Evolutionary conservation across 2,797 vertebrate species (phyloP), one percentile per base, ranked within the genome.

Genomic region (Enteromius afrohamiltoni): DNA sequence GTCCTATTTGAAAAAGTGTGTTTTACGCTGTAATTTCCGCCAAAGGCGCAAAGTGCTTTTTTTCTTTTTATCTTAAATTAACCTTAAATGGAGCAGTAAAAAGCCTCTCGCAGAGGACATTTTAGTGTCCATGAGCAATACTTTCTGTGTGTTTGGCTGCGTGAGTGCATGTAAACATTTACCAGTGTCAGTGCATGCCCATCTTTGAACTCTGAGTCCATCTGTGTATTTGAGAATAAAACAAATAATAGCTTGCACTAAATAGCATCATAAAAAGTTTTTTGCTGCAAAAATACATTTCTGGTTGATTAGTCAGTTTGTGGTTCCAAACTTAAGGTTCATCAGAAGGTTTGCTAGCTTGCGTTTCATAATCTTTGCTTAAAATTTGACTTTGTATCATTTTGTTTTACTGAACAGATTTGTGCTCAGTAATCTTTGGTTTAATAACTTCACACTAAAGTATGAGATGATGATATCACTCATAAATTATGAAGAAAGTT

Each of bases 11-110:
- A 78, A 83, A 77, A 74, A 51, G 37, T 74, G 49, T 45, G 21
- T 67, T 79, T 76, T 76, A 19, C 5, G 47, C 23, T 40, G 53
- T 77, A 73, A 79, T 42, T 67, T 73, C 31, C 34, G 31, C 21
- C 62, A 42, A 71, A 31, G 51, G 26, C 68, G 3, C 29, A 58
- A 47, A 67, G 31, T 45, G 55, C 23, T 8, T 11, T 37, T 58
- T 60, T 29, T 19, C 37, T 26, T 49, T 83, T 79, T 71, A 85
- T 75, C 77, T 85, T 74, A 79, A 84, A 86, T 84, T 79, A 75
- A 82, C 84, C 84, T 82, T 86, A 86, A 70, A 87, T 87, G 69
- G 79, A 87, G 76, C 79, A 84, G 76, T 65, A 86, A 87, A 86
- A 69, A 31, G 31, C 78, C 75, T 79, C 78, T 78, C 3, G 29